Conservation (phyloP, 2,797 vertebrate genomes). For the Synanceia verrucosa region DNA sequence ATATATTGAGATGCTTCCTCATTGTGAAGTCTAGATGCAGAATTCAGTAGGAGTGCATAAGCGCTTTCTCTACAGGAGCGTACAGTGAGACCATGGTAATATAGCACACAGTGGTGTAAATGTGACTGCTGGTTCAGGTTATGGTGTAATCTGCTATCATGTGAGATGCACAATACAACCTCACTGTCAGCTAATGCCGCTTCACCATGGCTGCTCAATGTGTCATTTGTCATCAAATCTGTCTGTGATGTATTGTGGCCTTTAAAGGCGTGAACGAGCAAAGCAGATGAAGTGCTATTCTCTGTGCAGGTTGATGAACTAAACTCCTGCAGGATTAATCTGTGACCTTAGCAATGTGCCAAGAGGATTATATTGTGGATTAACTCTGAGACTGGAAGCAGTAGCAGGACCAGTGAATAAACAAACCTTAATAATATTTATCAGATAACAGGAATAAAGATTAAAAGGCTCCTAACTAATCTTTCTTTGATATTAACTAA, state of each 20-base stretch:
- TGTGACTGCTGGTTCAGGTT: neutral
- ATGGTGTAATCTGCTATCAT: neutral
- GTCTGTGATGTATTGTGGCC: neutral
- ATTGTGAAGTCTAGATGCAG: neutral
- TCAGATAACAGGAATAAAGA: neutral
- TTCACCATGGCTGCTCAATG: constrained; percentile 4
- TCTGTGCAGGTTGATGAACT: constrained; percentile 51
- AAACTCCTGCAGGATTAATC: constrained; percentile 56
- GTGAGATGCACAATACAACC: neutral
- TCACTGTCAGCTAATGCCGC: neutral
- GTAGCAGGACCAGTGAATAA: constrained; percentile 15
- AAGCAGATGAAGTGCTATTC: constrained; percentile 11
- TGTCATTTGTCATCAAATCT: neutral
- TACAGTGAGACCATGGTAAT: neutral
- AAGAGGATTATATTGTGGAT: constrained; percentile 65
- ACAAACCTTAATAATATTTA: neutral
- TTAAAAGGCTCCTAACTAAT: neutral
- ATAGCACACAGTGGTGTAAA: neutral
- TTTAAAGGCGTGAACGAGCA: constrained; percentile 18
- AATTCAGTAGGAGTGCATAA: neutral
- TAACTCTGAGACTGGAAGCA: constrained; percentile 42
- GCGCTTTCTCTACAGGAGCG: too few relatives aligned
- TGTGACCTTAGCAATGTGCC: constrained; percentile 53
- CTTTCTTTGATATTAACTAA: neutral
- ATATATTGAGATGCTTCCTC: neutral